phyloP scores from a whole-genome alignment of 2,888 invertebrate species.

The Rhimphoctona megacephalus region DNA sequence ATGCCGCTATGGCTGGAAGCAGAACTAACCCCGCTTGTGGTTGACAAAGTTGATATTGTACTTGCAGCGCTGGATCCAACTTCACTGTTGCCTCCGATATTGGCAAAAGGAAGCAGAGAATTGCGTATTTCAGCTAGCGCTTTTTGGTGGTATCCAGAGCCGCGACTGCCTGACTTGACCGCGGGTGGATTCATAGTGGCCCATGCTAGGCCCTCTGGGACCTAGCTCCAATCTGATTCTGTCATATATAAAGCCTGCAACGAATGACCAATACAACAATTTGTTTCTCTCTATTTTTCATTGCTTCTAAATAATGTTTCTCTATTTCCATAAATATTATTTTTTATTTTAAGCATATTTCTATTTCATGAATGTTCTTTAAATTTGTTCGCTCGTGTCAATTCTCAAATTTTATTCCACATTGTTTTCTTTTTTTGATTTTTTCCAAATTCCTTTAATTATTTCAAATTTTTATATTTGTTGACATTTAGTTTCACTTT shows the following conservation, averaged over 20 bases:
- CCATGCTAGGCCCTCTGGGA: conserved; percentile 85
- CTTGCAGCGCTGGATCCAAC: conserved; percentile 91
- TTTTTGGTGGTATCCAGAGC: conserved; percentile 94
- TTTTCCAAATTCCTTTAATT: no score
- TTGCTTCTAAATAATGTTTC: neutral
- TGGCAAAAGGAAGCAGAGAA: conserved; percentile 92
- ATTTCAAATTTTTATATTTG: neutral
- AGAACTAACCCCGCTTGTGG: conserved; percentile 88
- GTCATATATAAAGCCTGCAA: conserved; percentile 76
- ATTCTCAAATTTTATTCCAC: no score
- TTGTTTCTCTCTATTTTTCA: neutral
- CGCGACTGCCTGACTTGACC: conserved; percentile 88
- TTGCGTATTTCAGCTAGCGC: conserved; percentile 95
- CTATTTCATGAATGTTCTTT: no score
- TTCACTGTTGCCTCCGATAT: conserved; percentile 88
- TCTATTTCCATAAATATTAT: neutral
- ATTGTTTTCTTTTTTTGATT: no score
- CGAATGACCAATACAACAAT: conserved; percentile 35
- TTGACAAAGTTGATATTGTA: conserved; percentile 89
- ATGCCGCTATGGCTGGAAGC: conserved; percentile 87
- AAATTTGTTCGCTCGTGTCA: no score
- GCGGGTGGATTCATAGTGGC: conserved; percentile 86
- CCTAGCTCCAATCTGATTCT: conserved; percentile 84
- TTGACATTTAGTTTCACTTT: neutral
- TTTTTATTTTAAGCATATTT: neutral